Percentiles rank a stretch among this genome's conserved stretches.
Evolutionary conservation across 2,797 vertebrate species (phyloP).

Genomic region (Pitangus sulphuratus): DNA sequence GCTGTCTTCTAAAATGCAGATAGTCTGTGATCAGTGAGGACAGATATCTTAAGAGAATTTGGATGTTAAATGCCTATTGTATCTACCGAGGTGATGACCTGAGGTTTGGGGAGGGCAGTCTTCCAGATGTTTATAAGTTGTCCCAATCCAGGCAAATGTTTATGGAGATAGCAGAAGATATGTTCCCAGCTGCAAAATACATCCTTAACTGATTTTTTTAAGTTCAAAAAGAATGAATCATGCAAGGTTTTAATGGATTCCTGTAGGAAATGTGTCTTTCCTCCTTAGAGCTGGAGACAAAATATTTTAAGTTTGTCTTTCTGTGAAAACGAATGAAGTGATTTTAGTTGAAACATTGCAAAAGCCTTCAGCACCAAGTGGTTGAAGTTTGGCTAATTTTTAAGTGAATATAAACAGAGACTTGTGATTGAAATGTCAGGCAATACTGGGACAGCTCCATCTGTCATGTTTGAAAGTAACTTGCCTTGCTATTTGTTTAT

Average conservation of each 20-base stretch:
- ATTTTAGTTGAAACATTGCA: not conserved
- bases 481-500: not conserved
- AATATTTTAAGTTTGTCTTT: not conserved
- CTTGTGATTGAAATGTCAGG: slow-evolving; percentile 13
- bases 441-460: not conserved
- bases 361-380: not conserved
- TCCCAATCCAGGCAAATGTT: not conserved
- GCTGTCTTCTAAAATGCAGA: not conserved
- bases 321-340: not conserved
- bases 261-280: not conserved
- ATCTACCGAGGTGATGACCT: not conserved
- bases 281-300: not conserved
- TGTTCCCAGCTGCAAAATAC: not conserved
- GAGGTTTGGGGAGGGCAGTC: not conserved
- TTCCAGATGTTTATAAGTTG: not conserved
- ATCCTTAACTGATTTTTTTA: not conserved
- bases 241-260: not conserved
- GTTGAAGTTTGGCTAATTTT: not conserved
- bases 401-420: not conserved
- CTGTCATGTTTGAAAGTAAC: not conserved
- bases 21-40: not conserved
- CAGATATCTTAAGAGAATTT: not conserved
- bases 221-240: not conserved
- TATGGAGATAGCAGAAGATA: not conserved
- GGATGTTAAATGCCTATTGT: not conserved